Evolutionary conservation across 2,888 invertebrate genomes (phyloP), one percentile per base, ranked within the genome.

Genomic region (Cyaniris semiargus): DNA sequence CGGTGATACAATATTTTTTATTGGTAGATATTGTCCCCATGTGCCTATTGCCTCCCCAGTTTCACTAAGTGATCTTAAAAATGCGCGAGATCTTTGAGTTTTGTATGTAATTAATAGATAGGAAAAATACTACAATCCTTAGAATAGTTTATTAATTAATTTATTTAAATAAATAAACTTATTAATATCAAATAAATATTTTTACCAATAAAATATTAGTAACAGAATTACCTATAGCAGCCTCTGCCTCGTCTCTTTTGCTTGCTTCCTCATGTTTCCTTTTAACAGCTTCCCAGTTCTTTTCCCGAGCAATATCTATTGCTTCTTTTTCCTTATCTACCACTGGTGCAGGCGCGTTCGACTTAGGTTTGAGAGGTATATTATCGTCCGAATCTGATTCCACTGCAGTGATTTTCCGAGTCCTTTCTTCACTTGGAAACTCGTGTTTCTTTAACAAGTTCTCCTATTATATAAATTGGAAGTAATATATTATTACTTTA

Each of bases 221-320:
- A 60, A 27, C 27, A 15, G 4, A 70, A 70, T 78, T 86, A 94
- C 94, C 94, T 82, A 94, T 92, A 56, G 94, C 88, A 70, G 93
- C 88, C 81, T 94, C 94, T 78, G 90, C 87, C 84, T 94, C 93
- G 81, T 93, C 94, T 80, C 89, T 92, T 85, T 90, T 94, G 82
- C 92, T 94, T 31, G 94, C 94, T 88, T 94, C 94, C 84, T 94
- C 94, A 83, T 94, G 94, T 89, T 94, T 94, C 81, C 94, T 88
- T 81, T 94, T 94, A 0, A 94, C 94, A 21, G 94, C 94, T 85
- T 94, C 94, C 94, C 94, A 94, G 85, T 94, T 94, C 83, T 94
- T 93, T 85, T 94, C 94, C 83, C 94, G 90, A 83, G 94, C 94
- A 86, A 94, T 90, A 82, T 94, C 94, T 85, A 94, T 94, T 78